Evolutionary conservation across 2,888 invertebrate genomes (phyloP), one percentile per base, ranked within the genome.

Genomic region (Apamea epomidion): DNA sequence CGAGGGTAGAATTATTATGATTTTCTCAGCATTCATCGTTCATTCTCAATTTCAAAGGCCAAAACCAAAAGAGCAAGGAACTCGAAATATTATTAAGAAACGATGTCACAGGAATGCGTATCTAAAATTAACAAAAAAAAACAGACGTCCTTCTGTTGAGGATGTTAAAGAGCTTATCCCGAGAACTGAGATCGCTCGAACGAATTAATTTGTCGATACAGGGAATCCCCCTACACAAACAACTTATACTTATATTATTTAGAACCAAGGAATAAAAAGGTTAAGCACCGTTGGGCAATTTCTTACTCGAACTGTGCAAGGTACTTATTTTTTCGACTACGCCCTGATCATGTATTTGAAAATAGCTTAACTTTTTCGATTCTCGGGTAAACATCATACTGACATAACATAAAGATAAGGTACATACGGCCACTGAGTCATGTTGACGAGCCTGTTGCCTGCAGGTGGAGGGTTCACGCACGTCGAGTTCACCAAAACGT

Each of bases 401-500:
- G n/a, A 67, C 70, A 65, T 70, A 48, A 48, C 21, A 48, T 67
- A 75, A 25, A 71, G 65, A 64, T 76, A 80, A 74, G 54, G 85
- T 86, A 96, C 97, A 93, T 90, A 97, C 97, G 96, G 96, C 93
- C 94, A 95, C 88, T 96, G 96, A 77, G 95, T 93, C 95, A 96
- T 96, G 91, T 96, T 96, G 92, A 94, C 93, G 73, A 96, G 96
- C 87, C 96, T 93, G 92, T 91, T 91, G 88, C 92, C 94, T 51
- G 94, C 94, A 16, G 95, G 94, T 80, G 96, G 95, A 75, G 95
- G 95, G 88, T 95, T 95, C 83, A 91, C 92, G 42, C 93, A 89
- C 48, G 95, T 92, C n/a, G 96, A 94, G 90, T 93, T 96, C 81
- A 96, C 95, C 87, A 97, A 84, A 87, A 97, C 95, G 91, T 97